Conservation (phyloP, 2,888 invertebrate species). For the Mechanitis messenoides region DNA sequence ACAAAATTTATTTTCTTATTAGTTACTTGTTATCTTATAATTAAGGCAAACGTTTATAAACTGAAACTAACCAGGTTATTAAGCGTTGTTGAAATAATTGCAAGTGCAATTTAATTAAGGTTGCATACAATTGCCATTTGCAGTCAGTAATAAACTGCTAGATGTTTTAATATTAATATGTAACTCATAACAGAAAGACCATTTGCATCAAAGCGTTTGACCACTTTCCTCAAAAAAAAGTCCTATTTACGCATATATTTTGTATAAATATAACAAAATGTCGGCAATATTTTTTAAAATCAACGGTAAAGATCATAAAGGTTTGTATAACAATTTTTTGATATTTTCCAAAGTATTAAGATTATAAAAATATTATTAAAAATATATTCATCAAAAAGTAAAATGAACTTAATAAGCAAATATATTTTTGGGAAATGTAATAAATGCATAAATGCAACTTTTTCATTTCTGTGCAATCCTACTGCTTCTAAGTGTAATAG, state of each 20-base stretch:
- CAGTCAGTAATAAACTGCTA: neutral
- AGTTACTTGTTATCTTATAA: neutral
- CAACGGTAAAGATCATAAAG: slow-evolving; percentile 39
- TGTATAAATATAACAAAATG: slow-evolving; percentile 26
- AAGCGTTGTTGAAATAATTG: neutral
- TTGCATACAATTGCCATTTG: neutral
- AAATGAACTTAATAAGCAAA: too few species aligned
- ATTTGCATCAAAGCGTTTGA: neutral
- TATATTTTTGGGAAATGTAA: too few species aligned
- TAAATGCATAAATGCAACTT: neutral
- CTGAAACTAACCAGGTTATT: neutral
- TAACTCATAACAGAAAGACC: neutral
- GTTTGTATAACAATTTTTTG: slow-evolving; percentile 25
- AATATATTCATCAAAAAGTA: too few species aligned
- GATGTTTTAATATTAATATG: neutral
- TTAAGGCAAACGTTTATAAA: neutral
- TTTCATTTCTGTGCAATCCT: neutral
- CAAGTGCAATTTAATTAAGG: neutral
- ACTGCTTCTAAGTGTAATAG: neutral
- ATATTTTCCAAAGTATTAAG: too few species aligned
- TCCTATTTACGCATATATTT: neutral
- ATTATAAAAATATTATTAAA: too few species aligned
- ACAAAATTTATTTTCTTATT: too few species aligned
- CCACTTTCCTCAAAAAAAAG: neutral
- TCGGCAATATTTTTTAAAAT: slow-evolving; percentile 39